These are phyloP conservation scores for Corvus hawaiiensis DNA, from an alignment of 2,113 vertebrate species.

Conservation along the genomic window DNA sequence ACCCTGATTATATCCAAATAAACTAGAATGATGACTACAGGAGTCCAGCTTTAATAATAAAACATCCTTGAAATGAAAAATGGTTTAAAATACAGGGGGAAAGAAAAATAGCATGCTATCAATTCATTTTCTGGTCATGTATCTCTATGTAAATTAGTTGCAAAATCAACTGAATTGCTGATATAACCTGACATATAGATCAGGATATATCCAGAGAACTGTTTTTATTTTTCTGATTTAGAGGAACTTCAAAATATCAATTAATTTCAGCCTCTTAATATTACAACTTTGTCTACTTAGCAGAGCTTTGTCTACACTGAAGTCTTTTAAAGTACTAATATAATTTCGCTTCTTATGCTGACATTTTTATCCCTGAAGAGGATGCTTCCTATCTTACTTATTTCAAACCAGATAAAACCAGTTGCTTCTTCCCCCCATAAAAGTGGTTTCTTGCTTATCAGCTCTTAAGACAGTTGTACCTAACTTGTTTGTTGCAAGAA, in stretches of 20 bases:
- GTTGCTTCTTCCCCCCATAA: fast-evolving
- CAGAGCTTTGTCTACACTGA: not conserved
- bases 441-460: not conserved
- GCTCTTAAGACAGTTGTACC: not conserved
- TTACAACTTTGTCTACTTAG: not conserved
- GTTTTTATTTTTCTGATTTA: not conserved
- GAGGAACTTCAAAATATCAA: not conserved
- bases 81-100: not conserved
- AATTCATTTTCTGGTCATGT: not conserved
- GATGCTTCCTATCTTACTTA: not conserved
- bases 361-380: not conserved
- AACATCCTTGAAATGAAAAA: not conserved
- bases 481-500: not conserved
- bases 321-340: not conserved
- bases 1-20: not conserved
- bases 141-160: not conserved
- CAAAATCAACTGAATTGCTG: not conserved
- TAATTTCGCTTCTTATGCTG: not conserved
- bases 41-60: not conserved
- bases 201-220: not conserved
- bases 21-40: not conserved
- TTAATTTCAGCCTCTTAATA: not conserved
- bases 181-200: not conserved
- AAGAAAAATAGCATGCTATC: not conserved
- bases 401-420: not conserved